Evolutionary conservation across 2,888 invertebrate species (phyloP), one percentile per base, ranked within the genome.

Genomic region (Mylabris sibirica): DNA sequence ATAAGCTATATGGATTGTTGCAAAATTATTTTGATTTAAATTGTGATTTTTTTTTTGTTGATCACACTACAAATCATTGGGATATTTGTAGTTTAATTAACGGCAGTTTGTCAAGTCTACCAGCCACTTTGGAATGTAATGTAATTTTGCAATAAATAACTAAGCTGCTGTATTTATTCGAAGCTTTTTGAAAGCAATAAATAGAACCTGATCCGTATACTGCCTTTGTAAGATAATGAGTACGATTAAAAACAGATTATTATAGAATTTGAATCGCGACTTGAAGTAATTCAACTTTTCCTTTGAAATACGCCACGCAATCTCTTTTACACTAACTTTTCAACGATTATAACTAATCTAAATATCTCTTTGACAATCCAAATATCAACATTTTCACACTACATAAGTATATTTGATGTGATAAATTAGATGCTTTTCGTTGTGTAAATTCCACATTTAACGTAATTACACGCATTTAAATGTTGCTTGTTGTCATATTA

Each of bases 31-130:
- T n/a, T n/a, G n/a, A n/a, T n/a, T n/a, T n/a, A n/a, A n/a, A n/a
- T n/a, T n/a, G n/a, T n/a, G n/a, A n/a, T n/a, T n/a, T n/a, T 38
- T 38, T 38, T 38, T 14, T 14, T 3, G n/a, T 3, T 53, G 20
- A n/a, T 22, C 22, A 20, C 60, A 63, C 68, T 67, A 70, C 66
- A 65, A 72, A 69, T 69, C 69, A 41, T 53, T 69, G 59, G 68
- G 67, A 73, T 74, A 74, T 75, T 75, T 75, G 73, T 75, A 59
- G 75, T 75, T 75, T 74, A 74, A 75, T 72, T 74, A 75, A 74
- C 71, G 72, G 68, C 71, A 67, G 67, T 73, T 75, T 74, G 73
- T 74, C 72, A 71, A 72, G 49, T 49, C 59, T 60, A 57, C 30
- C 60, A 68, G 71, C 57, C 67, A 70, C 59, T 74, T 69, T 59